Conservation (phyloP, 1,140 invertebrate species). For the Drosophila pandora region DNA sequence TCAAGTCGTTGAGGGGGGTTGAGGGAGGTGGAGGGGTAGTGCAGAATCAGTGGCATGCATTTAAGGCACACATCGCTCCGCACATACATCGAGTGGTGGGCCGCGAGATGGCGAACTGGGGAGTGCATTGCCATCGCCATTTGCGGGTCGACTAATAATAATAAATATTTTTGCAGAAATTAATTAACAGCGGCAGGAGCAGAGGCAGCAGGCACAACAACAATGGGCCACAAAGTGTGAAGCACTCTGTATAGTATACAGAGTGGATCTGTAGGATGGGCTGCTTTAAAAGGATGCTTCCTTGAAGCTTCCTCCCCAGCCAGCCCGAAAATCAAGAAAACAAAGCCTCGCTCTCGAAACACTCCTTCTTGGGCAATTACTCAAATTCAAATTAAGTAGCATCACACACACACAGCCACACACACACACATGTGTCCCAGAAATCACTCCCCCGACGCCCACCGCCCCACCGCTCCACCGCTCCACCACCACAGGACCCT, state of each 20-base stretch:
- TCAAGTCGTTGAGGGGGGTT: slow-evolving; percentile 60
- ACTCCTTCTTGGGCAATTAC: slow-evolving; percentile 59
- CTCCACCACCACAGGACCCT: background rate
- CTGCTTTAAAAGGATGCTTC: too few species aligned
- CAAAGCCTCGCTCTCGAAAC: slow-evolving; percentile 10
- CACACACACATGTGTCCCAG: slow-evolving; percentile 21
- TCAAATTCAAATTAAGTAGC: slow-evolving; percentile 81
- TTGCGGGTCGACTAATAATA: slow-evolving; percentile 73
- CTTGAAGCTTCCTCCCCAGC: background rate
- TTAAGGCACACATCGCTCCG: background rate
- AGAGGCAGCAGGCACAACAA: slow-evolving; percentile 3
- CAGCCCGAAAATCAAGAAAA: background rate
- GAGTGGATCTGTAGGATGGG: too few species aligned
- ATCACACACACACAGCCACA: slow-evolving; percentile 33
- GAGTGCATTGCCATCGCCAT: slow-evolving; percentile 61
- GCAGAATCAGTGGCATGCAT: slow-evolving; percentile 56
- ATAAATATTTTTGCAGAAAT: slow-evolving; percentile 80
- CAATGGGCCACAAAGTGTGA: slow-evolving; percentile 60
- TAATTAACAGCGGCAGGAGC: slow-evolving; percentile 63
- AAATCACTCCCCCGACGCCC: slow-evolving; percentile 1
- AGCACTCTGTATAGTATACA: background rate
- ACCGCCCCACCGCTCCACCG: background rate
- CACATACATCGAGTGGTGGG: slow-evolving; percentile 26
- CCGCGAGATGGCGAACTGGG: background rate
- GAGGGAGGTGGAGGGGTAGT: slow-evolving; percentile 4